Base-by-base conservation (phyloP, 2,797 vertebrate species). In the Scarus forsteni region DNA sequence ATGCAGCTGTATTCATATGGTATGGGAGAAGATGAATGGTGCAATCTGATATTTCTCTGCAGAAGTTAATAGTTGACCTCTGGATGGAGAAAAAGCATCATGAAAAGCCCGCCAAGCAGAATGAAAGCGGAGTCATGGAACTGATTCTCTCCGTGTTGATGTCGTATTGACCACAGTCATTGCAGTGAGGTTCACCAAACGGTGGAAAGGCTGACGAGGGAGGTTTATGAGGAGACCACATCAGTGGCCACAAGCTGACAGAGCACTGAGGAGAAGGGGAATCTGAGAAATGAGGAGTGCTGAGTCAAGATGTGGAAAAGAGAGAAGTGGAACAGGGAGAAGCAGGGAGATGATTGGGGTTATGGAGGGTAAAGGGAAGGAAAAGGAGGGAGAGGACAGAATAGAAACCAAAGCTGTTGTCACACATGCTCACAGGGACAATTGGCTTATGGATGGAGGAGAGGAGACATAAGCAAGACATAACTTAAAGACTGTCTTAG, bases 201-300 rank as follows among this genome's bases (percentile, higher is more conserved):
- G 45, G 59, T 70, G 73, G 86, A 89, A 90, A 87, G 76, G 74
- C 83, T 92, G 89, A 90, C 73, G 3, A 70, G 62, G 74, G 60
- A 73, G 71, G 61, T 67, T 82, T 84, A 70, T 1, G 8, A 49
- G 55, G 67, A 81, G 58, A 63, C 77, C 76, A 78, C 75, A 75
- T 89, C 60, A 84, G 65, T 72, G 46, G 8, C 45, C n/a, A 7
- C 63, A 76, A 62, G 73, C 76, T 65, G 60, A 69, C n/a, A 3
- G 61, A 36, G 43, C 43, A 39, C 51, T 60, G 51, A 67, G 39
- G 66, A 51, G 57, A 68, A 50, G 59, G 59, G 57, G 49, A 79
- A 84, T 77, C 38, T 62, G 73, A 79, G 66, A 75, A 79, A 71
- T 73, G 79, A 66, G 60, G 36, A 61, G 36, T 56, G 46, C 18